These are phyloP conservation scores for Tursiops truncatus DNA, from an alignment of 2,113 vertebrate species.

Conservation along the genomic window DNA sequence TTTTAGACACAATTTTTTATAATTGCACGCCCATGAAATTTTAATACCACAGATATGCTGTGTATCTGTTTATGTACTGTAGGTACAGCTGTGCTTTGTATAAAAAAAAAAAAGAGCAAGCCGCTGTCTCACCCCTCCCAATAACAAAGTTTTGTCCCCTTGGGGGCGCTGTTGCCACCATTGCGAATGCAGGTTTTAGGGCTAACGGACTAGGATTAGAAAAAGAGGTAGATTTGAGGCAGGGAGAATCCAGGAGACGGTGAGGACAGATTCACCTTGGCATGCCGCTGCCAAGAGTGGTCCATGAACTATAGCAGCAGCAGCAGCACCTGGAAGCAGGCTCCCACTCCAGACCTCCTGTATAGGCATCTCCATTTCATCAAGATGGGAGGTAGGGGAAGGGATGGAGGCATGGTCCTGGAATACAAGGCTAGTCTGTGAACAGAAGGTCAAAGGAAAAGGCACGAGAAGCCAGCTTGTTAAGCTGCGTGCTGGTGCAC, in stretches of 20 bases:
- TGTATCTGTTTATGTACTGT: neutral
- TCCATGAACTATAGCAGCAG: neutral
- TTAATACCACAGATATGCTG: neutral
- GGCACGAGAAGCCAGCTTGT: neutral
- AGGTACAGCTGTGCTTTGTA: neutral
- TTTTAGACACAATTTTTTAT: neutral
- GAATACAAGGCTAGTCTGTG: neutral
- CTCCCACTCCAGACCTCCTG: neutral
- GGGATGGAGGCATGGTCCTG: neutral
- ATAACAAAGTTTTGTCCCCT: neutral
- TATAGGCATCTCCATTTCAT: neutral
- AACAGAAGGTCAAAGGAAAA: neutral
- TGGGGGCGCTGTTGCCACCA: neutral
- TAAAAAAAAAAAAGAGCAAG: neutral
- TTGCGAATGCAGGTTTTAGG: neutral
- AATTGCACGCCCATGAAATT: neutral
- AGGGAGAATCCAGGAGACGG: neutral
- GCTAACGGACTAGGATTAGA: neutral
- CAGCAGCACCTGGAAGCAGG: neutral
- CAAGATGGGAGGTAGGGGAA: neutral
- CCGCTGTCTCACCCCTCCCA: neutral
- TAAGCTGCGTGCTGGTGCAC: neutral
- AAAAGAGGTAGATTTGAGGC: neutral
- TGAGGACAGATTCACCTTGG: neutral
- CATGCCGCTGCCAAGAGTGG: neutral